Evolutionary conservation across 1,140 invertebrate species (phyloP), one percentile per base, ranked within the genome.

Genomic region (Ruditapes philippinarum): DNA sequence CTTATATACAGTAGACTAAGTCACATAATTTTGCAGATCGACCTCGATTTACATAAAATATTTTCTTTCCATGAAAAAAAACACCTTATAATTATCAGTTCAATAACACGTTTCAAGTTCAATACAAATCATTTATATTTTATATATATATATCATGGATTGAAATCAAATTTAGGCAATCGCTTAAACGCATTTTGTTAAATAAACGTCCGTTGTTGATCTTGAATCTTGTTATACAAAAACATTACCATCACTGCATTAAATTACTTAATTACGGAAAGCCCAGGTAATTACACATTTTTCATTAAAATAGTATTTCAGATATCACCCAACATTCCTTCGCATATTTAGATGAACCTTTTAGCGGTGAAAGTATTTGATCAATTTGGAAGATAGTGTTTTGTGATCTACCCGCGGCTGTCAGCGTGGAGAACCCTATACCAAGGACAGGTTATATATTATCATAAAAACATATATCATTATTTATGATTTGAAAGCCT

Each of bases 311-410:
- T 7, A 65, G 31, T 65, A 65, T 14, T 28, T 33, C 33, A 65
- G 65, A 38, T 38, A 17, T 70, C 1, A 36, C 31, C 65, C 38
- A 19, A 70, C 65, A 70, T 70, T 70, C 65, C 33, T 38, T 38
- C 5, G 1, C 28, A 22, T 19, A 65, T 57, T 57, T 57, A 45
- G 42, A 45, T 57, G 54, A 57, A 57, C 62, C 25, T 68, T 68
- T 22, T 33, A 68, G 31, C 12, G 42, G 70, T 49, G 25, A 36
- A 78, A 78, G 49, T 78, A 78, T 78, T 54, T 31, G 74, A 78
- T 78, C 11, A 51, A 78, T 78, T 51, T 36, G 51, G 1, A 14
- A 14, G 74, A 78, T 78, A 78, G 22, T 3, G 49, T n/a, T n/a
- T 49, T 45, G 42, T 22, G 31, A 31, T 22, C 7, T 28, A 51